phyloP scores from a whole-genome alignment of 2,888 invertebrate species.

The Eudasyphora cyanicolor region DNA sequence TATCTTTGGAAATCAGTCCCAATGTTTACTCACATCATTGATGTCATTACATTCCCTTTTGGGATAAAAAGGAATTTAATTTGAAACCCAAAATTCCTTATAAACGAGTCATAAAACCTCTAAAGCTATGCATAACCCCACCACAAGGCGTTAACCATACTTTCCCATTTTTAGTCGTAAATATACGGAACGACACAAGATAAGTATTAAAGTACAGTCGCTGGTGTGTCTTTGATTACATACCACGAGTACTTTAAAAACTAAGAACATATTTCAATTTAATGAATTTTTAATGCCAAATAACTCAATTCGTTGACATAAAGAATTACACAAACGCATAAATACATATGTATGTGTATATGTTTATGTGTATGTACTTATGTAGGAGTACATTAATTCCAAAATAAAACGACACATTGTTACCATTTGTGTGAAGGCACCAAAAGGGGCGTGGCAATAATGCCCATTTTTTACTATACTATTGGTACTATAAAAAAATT shows the following conservation, averaged over 20 bases:
- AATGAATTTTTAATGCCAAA: conserved; percentile 17
- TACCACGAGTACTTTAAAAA: not conserved
- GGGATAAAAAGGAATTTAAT: not conserved
- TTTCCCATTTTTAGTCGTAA: not conserved
- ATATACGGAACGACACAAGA: not conserved
- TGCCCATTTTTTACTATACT: too few relatives aligned
- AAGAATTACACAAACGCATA: not conserved
- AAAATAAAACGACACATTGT: not conserved
- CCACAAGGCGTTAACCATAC: not conserved
- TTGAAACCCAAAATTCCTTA: not conserved
- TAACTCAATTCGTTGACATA: conserved; percentile 5
- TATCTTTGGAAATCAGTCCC: too few relatives aligned
- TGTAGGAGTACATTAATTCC: too few relatives aligned
- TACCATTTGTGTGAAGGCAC: not conserved
- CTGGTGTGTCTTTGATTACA: too few relatives aligned
- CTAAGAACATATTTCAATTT: not conserved
- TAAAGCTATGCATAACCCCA: not conserved
- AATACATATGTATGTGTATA: not conserved
- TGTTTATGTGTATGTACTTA: not conserved
- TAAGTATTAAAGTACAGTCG: not conserved
- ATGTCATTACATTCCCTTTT: not conserved
- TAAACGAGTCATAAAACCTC: not conserved
- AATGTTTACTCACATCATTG: too few relatives aligned
- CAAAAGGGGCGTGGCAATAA: too few relatives aligned
- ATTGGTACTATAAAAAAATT: too few relatives aligned